Percentiles rank a stretch among this genome's conserved stretches.
Evolutionary conservation across 1,140 invertebrate genomes (phyloP).

Genomic region (Cyclargus thomasi): DNA sequence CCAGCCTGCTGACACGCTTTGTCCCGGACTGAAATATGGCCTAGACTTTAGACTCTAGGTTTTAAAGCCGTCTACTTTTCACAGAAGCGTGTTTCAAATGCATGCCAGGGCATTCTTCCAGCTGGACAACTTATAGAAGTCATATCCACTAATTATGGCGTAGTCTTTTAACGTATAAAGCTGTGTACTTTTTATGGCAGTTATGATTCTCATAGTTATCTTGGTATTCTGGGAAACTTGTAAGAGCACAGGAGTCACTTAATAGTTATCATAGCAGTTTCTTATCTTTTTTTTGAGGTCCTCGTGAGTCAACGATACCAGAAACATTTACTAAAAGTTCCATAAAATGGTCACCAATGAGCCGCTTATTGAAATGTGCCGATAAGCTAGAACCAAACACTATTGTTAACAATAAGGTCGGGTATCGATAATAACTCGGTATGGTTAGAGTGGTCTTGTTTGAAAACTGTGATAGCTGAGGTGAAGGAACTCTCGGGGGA

Average conservation of each 20-base stretch:
- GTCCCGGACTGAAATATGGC: not conserved
- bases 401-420: not conserved
- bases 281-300: not conserved
- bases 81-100: not conserved
- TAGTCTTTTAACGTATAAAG: too few relatives aligned
- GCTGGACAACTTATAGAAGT: too few relatives aligned
- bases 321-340: not conserved
- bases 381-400: not conserved
- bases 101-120: not conserved
- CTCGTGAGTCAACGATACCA: not conserved
- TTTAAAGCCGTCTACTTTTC: not conserved
- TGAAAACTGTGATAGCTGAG: constrained; percentile 49
- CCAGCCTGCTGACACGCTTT: not conserved
- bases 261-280: not conserved
- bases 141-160: too few relatives aligned
- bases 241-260: not conserved
- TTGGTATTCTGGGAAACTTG: too few relatives aligned
- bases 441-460: constrained; percentile 35
- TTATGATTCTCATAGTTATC: too few relatives aligned
- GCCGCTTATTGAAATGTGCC: not conserved
- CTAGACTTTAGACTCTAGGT: not conserved
- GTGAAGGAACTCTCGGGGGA: constrained; percentile 56
- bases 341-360: not conserved
- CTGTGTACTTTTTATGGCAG: too few relatives aligned
- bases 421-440: not conserved